A percentile compares a stretch with the other conserved stretches of the same genome.
Conservation (phyloP, 2,888 invertebrate species). For the Lingula anatina region DNA sequence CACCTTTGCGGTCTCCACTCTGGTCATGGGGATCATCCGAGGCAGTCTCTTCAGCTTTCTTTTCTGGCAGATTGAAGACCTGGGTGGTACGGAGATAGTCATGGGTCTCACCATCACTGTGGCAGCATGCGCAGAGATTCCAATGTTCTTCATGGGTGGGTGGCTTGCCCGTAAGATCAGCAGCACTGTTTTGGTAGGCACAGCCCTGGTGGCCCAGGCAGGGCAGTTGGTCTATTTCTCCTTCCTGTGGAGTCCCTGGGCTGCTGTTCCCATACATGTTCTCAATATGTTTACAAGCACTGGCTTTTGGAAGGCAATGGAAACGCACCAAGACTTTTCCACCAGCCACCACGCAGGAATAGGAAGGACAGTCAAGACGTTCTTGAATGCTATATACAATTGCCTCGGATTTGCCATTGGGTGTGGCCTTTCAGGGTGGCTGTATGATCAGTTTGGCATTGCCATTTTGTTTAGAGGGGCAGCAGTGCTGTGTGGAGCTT, state of each 20-base stretch:
- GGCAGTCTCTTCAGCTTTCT: conserved; percentile 37
- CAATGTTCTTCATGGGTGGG: conserved; percentile 31
- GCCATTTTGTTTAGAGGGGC: conserved; percentile 30
- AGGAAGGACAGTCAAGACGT: conserved; percentile 36
- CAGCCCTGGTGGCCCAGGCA: conserved; percentile 28
- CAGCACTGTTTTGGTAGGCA: conserved; percentile 27
- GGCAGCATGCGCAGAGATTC: conserved; percentile 36
- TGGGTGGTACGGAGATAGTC: conserved; percentile 29
- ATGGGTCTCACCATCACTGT: conserved; percentile 37
- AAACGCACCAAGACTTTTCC: conserved; percentile 33
- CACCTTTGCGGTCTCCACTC: conserved; percentile 28
- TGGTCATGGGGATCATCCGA: conserved; percentile 34
- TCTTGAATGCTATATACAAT: conserved; percentile 36
- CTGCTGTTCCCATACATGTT: conserved; percentile 32
- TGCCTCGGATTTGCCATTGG: conserved; percentile 41
- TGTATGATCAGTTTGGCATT: conserved; percentile 31
- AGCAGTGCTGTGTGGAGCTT: conserved; percentile 22
- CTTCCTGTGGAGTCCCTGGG: conserved; percentile 37
- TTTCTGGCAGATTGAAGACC: conserved; percentile 42
- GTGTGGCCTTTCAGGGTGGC: conserved; percentile 30
- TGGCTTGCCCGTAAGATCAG: conserved; percentile 30
- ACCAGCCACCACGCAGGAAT: conserved; percentile 30
- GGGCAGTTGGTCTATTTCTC: conserved; percentile 35
- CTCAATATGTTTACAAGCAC: conserved; percentile 38
- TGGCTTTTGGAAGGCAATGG: conserved; percentile 37